These are phyloP conservation scores for Triplophysa rosa DNA, from an alignment of 2,113 vertebrate species.

Conservation along the genomic window DNA sequence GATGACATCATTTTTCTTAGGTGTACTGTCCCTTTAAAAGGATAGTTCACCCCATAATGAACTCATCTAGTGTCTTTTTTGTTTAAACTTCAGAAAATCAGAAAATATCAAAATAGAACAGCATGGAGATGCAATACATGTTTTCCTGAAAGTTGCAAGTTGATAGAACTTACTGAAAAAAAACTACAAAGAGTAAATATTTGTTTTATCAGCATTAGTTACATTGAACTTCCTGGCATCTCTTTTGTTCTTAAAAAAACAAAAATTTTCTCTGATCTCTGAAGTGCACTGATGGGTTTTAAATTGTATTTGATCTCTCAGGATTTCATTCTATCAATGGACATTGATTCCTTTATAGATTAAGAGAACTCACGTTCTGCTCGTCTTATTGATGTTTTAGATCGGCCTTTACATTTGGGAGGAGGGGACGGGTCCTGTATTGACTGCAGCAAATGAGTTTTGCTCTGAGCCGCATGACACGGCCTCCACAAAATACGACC, in stretches of 20 bases:
- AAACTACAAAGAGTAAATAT: too few species aligned
- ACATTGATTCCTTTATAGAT: neutral
- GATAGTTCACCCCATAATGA: too few species aligned
- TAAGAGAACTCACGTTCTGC: neutral
- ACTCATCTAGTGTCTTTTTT: too few species aligned
- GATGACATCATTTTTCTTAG: too few species aligned
- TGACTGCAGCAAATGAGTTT: constrained; percentile 82
- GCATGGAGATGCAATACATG: too few species aligned
- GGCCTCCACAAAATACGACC: constrained; percentile 59
- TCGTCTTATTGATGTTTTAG: constrained; percentile 60
- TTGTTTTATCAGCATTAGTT: too few species aligned
- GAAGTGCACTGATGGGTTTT: neutral
- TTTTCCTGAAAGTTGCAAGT: too few species aligned
- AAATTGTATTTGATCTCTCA: neutral
- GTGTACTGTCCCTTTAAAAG: too few species aligned
- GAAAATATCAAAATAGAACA: too few species aligned
- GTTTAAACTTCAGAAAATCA: too few species aligned
- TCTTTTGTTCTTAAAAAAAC: neutral
- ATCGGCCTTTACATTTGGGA: constrained; percentile 90
- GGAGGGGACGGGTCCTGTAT: constrained; percentile 78
- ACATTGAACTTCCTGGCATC: neutral
- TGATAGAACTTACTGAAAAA: too few species aligned
- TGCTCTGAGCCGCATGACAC: constrained; percentile 70
- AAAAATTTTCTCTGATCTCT: neutral
- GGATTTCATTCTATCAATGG: neutral